Conservation (phyloP, 2,797 vertebrate species). For the Spinus pinus region DNA sequence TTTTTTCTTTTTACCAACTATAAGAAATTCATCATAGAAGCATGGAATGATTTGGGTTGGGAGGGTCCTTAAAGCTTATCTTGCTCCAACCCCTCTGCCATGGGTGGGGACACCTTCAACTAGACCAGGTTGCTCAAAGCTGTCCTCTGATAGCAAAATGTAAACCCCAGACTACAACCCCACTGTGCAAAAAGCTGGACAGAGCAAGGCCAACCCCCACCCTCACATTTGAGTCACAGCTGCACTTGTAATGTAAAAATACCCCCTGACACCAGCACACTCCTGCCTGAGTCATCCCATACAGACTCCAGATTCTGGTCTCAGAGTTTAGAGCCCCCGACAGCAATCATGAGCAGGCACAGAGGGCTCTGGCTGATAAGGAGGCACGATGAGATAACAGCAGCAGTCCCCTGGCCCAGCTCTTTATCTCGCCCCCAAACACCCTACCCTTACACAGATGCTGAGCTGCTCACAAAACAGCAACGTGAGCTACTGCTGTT, state of each 20-base stretch:
- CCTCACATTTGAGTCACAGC: neutral
- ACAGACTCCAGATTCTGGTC: neutral
- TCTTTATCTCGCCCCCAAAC: neutral
- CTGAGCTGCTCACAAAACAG: neutral
- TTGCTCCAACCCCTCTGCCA: neutral
- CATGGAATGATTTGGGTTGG: neutral
- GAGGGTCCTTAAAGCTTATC: neutral
- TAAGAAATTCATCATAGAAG: neutral
- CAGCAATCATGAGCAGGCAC: neutral
- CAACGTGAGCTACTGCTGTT: neutral
- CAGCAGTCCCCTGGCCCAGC: neutral
- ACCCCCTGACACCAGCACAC: neutral
- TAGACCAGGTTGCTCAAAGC: neutral
- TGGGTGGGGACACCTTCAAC: neutral
- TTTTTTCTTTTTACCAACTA: neutral
- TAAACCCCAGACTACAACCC: neutral
- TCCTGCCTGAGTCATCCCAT: neutral
- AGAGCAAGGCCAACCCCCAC: neutral
- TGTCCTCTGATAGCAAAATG: neutral
- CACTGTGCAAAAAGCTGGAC: neutral
- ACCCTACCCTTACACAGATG: neutral
- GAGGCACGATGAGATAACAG: neutral
- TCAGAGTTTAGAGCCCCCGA: neutral
- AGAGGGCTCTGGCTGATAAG: neutral
- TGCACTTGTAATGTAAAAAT: neutral